Base-by-base conservation (phyloP, 2,797 vertebrate species). In the Pelochelys cantorii region DNA sequence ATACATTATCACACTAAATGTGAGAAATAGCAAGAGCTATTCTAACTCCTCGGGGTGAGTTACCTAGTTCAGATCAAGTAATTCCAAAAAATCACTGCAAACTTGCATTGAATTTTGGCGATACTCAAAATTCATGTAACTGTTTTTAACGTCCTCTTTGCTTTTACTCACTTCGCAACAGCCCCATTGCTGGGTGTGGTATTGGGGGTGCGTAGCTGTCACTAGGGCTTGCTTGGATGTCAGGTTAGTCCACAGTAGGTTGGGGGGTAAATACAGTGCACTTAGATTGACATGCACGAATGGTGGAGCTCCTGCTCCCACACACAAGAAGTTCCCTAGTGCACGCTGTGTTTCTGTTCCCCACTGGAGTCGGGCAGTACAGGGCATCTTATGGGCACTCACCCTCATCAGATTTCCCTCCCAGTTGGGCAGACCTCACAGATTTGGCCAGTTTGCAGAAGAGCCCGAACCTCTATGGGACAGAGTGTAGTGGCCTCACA, bases 161-260 rank as follows among this genome's bases (percentile, higher is more conserved):
- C 86, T 56, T 84, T 54, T 57, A 42, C 12, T 12, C 8, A 14
- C 74, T 59, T 56, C 20, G 6, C 37, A 37, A 75, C 7, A 3
- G 81, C 52, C 11, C 0, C 0, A 0, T 37, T 87, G 17, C 57
- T 87, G n/a, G 17, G n/a, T 34, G 31, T 68, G 31, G 65, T 11
- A 68, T 15, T n/a, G 20, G 65, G 20, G 17, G 65, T n/a, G 3
- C 29, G 13, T 14, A 15, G 4, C 4, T 34, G n/a, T 68, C n/a
- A 20, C 65, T 20, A 20, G 65, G 65, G 65, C n/a, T 68, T 68
- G 62, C n/a, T 34, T 20, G n/a, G 31, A 31, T 34, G 65, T 31
- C 65, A 18, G 34, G 65, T 68, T 68, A 34, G 65, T 34, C 15
- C 31, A 18, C 14, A 9, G 65, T 34, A 17, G 34, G 65, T 10